These are phyloP conservation scores for Venusia cambrica DNA, from an alignment of 2,888 invertebrate genomes.

Conservation along the genomic window DNA sequence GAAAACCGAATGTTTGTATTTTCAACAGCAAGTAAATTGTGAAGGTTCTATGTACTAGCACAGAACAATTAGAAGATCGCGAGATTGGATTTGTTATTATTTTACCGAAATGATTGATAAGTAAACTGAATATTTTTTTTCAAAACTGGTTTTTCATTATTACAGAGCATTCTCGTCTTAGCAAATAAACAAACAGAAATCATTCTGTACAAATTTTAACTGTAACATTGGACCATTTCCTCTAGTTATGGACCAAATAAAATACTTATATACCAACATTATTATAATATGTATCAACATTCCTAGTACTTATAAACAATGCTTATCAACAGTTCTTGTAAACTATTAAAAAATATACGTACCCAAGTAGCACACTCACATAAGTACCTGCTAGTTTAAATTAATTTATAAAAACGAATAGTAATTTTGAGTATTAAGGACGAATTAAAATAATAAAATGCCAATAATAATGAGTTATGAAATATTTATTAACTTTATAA, in stretches of 20 bases:
- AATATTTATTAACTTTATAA: constrained; percentile 17
- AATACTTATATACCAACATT: constrained; percentile 75
- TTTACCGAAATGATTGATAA: too few species aligned
- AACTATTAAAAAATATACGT: constrained; percentile 3
- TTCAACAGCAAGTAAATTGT: too few species aligned
- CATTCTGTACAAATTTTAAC: constrained; percentile 54
- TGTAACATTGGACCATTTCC: constrained; percentile 65
- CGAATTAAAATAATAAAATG: constrained; percentile 8
- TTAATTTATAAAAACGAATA: too few species aligned
- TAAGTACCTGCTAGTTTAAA: too few species aligned
- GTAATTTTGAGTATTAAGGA: too few species aligned
- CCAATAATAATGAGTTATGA: constrained; percentile 3
- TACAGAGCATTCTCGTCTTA: constrained; percentile 37
- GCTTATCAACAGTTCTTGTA: constrained; percentile 9
- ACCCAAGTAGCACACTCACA: too few species aligned
- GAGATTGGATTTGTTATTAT: too few species aligned
- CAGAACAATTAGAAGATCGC: too few species aligned
- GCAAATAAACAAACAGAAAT: constrained; percentile 40
- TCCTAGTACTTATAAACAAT: constrained; percentile 33
- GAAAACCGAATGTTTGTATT: too few species aligned
- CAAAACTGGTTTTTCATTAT: too few species aligned
- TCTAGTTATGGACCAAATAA: constrained; percentile 70
- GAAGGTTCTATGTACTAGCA: too few species aligned
- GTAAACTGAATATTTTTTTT: too few species aligned
- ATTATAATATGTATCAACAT: constrained; percentile 53